Base-by-base conservation (phyloP, 2,888 invertebrate species). In the Sphecodes monilicornis region DNA sequence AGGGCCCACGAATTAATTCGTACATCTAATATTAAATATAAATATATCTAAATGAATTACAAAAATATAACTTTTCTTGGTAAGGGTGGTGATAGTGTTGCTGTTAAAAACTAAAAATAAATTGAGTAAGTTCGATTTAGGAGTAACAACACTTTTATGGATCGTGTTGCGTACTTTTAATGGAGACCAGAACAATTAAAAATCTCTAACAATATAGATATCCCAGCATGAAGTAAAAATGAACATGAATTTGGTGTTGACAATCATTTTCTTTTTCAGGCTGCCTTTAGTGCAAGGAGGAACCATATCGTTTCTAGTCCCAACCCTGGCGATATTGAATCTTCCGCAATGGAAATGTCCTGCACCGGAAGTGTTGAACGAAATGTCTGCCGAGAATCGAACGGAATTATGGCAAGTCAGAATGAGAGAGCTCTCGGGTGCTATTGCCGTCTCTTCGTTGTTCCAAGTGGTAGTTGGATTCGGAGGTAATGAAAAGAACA, bases 341-440 rank as follows among this genome's bases (percentile, higher is more conserved):
- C 95, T 97, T 86, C 97, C 97, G 0, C 95, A 96, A 89, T 97
- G 97, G 97, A 95, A 96, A 91, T 98, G 98, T 91, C 97, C 98
- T 0, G 91, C 95, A 0, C 90, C 93, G 0, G 95, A 95, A 0
- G 93, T 95, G 26, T 92, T 97, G 36, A 93, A 94, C 0, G 95
- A 95, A 64, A 96, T 97, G 96, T 94, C 95, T 0, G 93, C 92
- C 0, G 96, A 95, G 3, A 95, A 96, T 82, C 95, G 96, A 29
- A 95, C 96, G 1, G 96, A 96, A 81, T 95, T 97, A 18, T 98
- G 98, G 98, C 97, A 97, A 93, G 94, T 95, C 41, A 95, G 98
- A 85, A 98, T 98, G 97, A 96, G 97, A 81, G 97, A 97, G 92
- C 95, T 98, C 36, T 98, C 98, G 0, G 98, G 98, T 0, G 98